Evolutionary conservation across 1,140 invertebrate genomes (phyloP).

Genomic region (Galleria mellonella): DNA sequence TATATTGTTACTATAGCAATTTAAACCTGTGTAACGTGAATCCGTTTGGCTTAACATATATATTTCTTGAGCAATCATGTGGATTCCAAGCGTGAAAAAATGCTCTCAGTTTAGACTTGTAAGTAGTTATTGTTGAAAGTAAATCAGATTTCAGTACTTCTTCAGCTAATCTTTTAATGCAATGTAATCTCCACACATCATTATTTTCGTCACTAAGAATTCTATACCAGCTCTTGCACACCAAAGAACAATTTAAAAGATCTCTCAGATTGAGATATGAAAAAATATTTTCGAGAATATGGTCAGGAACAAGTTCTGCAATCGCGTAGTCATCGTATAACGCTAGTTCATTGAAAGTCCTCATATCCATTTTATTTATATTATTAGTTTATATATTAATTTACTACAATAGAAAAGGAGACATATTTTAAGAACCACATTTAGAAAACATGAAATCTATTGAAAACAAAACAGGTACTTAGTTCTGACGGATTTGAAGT

Average conservation of each 20-base stretch:
- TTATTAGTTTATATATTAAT: slow-evolving; percentile 4
- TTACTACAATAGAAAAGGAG: neutral
- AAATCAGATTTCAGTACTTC: slow-evolving; percentile 95
- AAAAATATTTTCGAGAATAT: slow-evolving; percentile 95
- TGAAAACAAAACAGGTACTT: too few relatives aligned
- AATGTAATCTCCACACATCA: slow-evolving; percentile 95
- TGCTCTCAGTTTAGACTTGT: slow-evolving; percentile 95
- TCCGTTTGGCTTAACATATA: slow-evolving; percentile 97
- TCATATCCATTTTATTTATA: slow-evolving; percentile 14
- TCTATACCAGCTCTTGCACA: slow-evolving; percentile 95
- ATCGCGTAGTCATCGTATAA: slow-evolving; percentile 36
- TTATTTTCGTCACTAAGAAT: slow-evolving; percentile 95
- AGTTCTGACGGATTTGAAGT: too few relatives aligned
- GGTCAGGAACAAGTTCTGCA: slow-evolving; percentile 67
- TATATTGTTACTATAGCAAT: too few relatives aligned
- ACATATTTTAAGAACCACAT: neutral
- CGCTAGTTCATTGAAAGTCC: neutral
- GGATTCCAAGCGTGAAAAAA: slow-evolving; percentile 98
- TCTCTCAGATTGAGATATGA: slow-evolving; percentile 93
- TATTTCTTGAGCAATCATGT: slow-evolving; percentile 96
- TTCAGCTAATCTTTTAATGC: slow-evolving; percentile 89
- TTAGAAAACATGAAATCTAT: too few relatives aligned
- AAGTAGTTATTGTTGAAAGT: slow-evolving; percentile 90
- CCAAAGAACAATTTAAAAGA: slow-evolving; percentile 90
- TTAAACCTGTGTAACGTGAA: slow-evolving; percentile 92